Percentiles rank a stretch among this genome's conserved stretches.
phyloP scores from a whole-genome alignment of 2,113 vertebrate genomes.

The Laterallus jamaicensis region DNA sequence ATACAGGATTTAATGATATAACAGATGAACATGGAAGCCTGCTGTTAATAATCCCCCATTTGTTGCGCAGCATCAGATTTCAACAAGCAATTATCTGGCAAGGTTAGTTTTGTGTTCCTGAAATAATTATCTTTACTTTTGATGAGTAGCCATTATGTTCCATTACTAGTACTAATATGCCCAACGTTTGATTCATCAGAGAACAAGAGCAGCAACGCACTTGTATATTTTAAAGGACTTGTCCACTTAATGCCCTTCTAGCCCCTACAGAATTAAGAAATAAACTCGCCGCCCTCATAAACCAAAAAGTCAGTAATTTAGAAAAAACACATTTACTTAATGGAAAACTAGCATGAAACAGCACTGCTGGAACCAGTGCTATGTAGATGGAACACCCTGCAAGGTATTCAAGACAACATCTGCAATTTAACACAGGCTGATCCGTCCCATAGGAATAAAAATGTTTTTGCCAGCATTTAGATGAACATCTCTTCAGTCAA shows the following conservation, averaged over 20 bases:
- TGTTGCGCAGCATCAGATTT: slow-evolving; percentile 62
- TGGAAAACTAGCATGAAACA: background rate
- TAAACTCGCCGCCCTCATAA: background rate
- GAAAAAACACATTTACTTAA: background rate
- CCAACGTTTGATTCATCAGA: background rate
- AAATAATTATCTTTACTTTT: slow-evolving; percentile 52
- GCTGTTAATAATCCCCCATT: slow-evolving; percentile 53
- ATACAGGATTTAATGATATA: slow-evolving; percentile 25
- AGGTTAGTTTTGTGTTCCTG: slow-evolving; percentile 25
- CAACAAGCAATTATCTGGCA: slow-evolving; percentile 62
- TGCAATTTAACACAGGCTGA: background rate
- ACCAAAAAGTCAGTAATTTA: background rate
- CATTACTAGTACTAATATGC: slow-evolving; percentile 36
- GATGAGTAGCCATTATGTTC: slow-evolving; percentile 17
- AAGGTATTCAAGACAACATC: background rate
- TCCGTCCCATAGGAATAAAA: background rate
- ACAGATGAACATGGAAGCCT: slow-evolving; percentile 5
- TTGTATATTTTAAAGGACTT: background rate
- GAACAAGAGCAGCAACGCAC: background rate
- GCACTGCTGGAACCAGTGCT: background rate
- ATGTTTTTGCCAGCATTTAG: background rate
- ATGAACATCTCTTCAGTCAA: background rate
- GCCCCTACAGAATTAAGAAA: background rate
- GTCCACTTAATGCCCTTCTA: background rate
- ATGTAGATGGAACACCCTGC: background rate